A percentile compares a stretch with the other conserved stretches of the same genome.
Conservation (phyloP, 2,797 vertebrate species). For the Triplophysa bombifrons region DNA sequence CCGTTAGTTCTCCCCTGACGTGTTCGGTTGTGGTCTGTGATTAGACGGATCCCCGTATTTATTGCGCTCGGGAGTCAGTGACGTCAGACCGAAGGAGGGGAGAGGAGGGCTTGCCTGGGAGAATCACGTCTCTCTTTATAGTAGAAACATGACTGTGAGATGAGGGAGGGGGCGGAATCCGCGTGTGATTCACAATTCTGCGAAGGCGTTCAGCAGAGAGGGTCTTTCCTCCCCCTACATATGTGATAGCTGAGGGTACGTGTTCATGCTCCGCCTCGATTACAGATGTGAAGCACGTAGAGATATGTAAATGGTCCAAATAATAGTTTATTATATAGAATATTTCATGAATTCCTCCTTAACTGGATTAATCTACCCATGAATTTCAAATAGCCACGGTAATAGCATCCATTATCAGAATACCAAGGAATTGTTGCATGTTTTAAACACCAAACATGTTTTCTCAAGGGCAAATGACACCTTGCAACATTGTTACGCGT, state of each 20-base stretch:
- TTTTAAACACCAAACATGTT: not conserved
- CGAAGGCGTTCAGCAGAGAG: slow-evolving; percentile 34
- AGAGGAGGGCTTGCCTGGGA: slow-evolving; percentile 71
- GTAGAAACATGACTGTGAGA: slow-evolving; percentile 69
- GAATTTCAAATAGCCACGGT: not conserved
- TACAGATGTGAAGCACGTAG: not conserved
- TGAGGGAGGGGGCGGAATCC: slow-evolving; percentile 53
- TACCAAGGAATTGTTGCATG: not conserved
- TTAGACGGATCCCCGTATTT: slow-evolving; percentile 68
- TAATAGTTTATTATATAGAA: not conserved
- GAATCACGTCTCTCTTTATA: slow-evolving; percentile 72
- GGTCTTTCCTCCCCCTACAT: slow-evolving; percentile 36
- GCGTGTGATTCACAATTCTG: slow-evolving; percentile 47
- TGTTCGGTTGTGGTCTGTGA: slow-evolving; percentile 60
- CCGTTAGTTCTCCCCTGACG: slow-evolving; percentile 39
- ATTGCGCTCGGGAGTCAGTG: slow-evolving; percentile 66
- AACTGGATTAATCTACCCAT: not conserved
- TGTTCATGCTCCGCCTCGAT: slow-evolving; percentile 3
- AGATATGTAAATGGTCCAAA: not conserved
- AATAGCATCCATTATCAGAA: not conserved
- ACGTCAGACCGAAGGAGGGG: slow-evolving; percentile 70
- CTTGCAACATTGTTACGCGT: not conserved
- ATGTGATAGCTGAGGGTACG: slow-evolving; percentile 7
- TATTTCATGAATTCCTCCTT: not conserved
- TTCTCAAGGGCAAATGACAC: slow-evolving; percentile 14